Evolutionary conservation across 1,140 invertebrate species (phyloP).

Genomic region (Bombyx mandarina): DNA sequence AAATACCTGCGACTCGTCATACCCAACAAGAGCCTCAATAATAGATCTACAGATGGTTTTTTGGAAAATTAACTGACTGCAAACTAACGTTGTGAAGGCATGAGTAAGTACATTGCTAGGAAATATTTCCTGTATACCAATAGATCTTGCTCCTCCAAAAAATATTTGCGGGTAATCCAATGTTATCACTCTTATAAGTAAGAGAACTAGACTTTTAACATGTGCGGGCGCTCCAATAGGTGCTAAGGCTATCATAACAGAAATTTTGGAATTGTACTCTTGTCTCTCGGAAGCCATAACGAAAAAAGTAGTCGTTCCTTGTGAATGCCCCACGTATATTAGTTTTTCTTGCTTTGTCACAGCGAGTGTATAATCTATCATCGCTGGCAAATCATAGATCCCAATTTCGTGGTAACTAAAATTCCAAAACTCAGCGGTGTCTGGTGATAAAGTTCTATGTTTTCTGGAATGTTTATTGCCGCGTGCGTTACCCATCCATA

Average conservation of each 20-base stretch:
- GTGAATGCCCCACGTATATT: slow-evolving; percentile 73
- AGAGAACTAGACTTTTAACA: slow-evolving; percentile 62
- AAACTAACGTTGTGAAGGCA: too few relatives aligned
- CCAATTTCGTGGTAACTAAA: slow-evolving; percentile 75
- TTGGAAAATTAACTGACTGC: too few relatives aligned
- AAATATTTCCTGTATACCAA: too few relatives aligned
- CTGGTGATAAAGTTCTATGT: slow-evolving; percentile 65
- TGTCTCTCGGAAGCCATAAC: slow-evolving; percentile 71
- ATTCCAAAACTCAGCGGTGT: slow-evolving; percentile 64
- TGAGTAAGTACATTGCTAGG: too few relatives aligned
- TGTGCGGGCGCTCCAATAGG: slow-evolving; percentile 73
- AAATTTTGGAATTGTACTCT: slow-evolving; percentile 76
- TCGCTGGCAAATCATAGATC: slow-evolving; percentile 60
- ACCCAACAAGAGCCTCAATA: too few relatives aligned
- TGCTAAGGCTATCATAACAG: slow-evolving; percentile 35
- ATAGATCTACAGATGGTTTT: too few relatives aligned
- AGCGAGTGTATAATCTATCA: slow-evolving; percentile 65
- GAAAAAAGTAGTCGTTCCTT: slow-evolving; percentile 78
- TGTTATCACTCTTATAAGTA: too few relatives aligned
- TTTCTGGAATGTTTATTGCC: slow-evolving; percentile 75
- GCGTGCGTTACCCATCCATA: slow-evolving; percentile 77
- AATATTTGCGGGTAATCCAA: too few relatives aligned
- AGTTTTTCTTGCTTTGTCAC: slow-evolving; percentile 53
- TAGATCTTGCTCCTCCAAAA: too few relatives aligned
- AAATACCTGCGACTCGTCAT: too few relatives aligned